Evolutionary conservation across 2,113 vertebrate species (phyloP).

Genomic region (Genyomyrus donnyi): DNA sequence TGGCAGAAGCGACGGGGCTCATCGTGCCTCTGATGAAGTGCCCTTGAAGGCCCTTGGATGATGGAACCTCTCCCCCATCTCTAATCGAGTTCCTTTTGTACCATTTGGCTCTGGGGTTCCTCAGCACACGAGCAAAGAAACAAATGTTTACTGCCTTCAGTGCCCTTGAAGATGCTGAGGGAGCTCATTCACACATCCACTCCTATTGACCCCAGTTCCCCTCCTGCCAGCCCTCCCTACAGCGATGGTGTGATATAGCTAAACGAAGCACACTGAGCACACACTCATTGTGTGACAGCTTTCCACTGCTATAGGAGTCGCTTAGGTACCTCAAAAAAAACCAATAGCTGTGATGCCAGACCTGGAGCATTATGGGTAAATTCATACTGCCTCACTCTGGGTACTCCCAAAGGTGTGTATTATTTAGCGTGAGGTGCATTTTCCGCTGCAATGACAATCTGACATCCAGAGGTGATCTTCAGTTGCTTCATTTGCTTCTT

Average conservation of each 20-base stretch:
- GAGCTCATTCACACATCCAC: not conserved
- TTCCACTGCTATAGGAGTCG: slow-evolving; percentile 27
- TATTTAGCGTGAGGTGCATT: slow-evolving; percentile 44
- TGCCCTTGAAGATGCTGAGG: not conserved
- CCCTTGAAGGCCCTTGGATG: slow-evolving; percentile 1
- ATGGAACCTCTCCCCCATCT: not conserved
- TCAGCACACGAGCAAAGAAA: not conserved
- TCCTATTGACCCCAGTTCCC: not conserved
- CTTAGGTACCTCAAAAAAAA: slow-evolving; percentile 16
- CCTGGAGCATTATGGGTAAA: slow-evolving; percentile 48
- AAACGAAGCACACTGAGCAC: not conserved
- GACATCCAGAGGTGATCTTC: slow-evolving; percentile 14
- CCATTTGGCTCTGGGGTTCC: not conserved
- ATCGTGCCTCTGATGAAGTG: not conserved
- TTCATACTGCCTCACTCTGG: slow-evolving; percentile 22
- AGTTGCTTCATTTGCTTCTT: slow-evolving; percentile 1
- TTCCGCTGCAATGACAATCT: not conserved
- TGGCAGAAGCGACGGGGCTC: not conserved
- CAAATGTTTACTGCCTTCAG: not conserved
- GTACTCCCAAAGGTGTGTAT: slow-evolving; percentile 34
- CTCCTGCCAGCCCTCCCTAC: not conserved
- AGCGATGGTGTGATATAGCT: not conserved
- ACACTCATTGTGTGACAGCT: slow-evolving; percentile 40
- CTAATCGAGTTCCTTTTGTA: not conserved
- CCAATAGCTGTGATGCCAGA: slow-evolving; percentile 35